Conservation (phyloP, 2,113 vertebrate species). For the Sturnira hondurensis region DNA sequence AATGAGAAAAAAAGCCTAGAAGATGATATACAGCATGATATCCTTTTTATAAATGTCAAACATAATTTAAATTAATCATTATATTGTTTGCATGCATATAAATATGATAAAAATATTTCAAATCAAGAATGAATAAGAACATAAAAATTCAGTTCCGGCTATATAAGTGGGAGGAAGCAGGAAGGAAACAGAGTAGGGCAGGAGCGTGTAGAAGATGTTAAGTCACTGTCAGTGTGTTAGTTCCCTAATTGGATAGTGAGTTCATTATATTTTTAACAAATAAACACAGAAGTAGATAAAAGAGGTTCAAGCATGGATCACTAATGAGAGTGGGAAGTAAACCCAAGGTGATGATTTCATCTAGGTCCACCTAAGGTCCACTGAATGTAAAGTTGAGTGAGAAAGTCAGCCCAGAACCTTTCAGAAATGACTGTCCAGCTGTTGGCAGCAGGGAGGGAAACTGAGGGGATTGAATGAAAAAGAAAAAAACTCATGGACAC, state of each 20-base stretch:
- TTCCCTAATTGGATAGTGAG: neutral
- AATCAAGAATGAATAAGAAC: neutral
- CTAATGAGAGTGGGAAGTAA: too few species aligned
- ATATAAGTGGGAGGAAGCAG: neutral
- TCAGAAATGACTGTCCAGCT: neutral
- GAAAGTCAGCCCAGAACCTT: neutral
- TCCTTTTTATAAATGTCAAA: neutral
- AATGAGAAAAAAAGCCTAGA: neutral
- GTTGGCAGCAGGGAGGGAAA: too few species aligned
- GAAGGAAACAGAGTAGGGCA: neutral
- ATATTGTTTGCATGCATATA: neutral
- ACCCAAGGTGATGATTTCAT: neutral
- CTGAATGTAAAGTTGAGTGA: neutral
- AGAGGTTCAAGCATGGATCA: neutral
- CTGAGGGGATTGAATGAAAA: too few species aligned
- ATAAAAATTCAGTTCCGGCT: neutral
- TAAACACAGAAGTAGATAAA: neutral
- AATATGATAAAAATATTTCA: neutral
- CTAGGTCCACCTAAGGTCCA: neutral
- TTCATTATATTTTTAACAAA: neutral
- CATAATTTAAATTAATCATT: neutral
- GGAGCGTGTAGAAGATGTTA: neutral
- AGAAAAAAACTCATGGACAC: too few species aligned
- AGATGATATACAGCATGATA: neutral
- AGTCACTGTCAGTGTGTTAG: neutral